These are phyloP conservation scores for Graphium colonna DNA, from an alignment of 2,888 invertebrate species.

Conservation along the genomic window DNA sequence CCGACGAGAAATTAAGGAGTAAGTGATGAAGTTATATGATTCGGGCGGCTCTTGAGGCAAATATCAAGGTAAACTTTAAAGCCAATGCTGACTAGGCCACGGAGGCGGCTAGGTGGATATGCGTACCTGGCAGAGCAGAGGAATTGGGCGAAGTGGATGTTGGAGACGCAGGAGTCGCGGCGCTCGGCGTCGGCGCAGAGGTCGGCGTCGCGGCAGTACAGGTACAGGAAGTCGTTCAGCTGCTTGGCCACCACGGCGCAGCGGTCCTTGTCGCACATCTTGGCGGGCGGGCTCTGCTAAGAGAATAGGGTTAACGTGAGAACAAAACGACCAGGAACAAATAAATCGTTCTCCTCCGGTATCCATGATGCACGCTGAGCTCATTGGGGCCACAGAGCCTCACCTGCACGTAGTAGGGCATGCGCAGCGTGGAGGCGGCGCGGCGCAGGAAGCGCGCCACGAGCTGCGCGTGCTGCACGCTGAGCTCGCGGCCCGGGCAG, in stretches of 20 bases:
- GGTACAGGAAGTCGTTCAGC: constrained; percentile 90
- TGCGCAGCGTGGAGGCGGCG: constrained; percentile 84
- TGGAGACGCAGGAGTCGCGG: constrained; percentile 75
- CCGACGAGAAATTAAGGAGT: no score
- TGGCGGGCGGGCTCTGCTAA: constrained; percentile 84
- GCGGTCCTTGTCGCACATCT: constrained; percentile 88
- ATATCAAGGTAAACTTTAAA: no score
- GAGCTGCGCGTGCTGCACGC: constrained; percentile 80
- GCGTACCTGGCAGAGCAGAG: constrained; percentile 67
- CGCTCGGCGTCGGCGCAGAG: constrained; percentile 84
- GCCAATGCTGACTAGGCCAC: no score
- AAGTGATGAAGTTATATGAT: no score
- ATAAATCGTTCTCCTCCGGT: no score
- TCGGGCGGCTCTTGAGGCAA: no score
- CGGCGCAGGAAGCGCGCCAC: constrained; percentile 88
- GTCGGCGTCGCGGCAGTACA: constrained; percentile 91
- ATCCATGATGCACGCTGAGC: no score
- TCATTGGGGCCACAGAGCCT: no score
- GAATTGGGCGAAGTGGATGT: constrained; percentile 73
- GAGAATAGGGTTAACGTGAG: no score
- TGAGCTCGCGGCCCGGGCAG: constrained; percentile 72
- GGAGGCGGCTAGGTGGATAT: no score
- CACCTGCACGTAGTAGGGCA: constrained; percentile 81
- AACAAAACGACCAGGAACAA: no score
- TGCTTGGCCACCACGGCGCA: constrained; percentile 92